Conservation (phyloP, 2,797 vertebrate species). For the Ceryle rudis region DNA sequence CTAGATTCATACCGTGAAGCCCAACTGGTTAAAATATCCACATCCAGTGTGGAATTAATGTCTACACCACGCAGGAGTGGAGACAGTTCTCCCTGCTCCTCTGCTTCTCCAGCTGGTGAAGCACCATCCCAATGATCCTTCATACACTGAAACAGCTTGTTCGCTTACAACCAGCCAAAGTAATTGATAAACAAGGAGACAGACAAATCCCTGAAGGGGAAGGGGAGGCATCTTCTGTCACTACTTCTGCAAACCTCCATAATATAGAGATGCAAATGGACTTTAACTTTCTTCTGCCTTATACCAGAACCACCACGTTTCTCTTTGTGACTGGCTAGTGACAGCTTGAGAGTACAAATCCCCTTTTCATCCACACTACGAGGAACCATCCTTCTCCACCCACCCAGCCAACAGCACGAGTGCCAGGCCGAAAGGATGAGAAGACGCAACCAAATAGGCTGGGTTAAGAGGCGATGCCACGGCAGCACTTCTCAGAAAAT, state of each 20-base stretch:
- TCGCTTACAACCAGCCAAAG: neutral
- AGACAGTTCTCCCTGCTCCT: neutral
- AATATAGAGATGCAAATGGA: neutral
- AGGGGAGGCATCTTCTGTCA: neutral
- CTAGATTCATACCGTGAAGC: neutral
- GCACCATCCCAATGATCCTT: neutral
- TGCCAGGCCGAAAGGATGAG: neutral
- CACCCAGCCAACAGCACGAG: fast-evolving
- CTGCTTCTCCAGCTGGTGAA: neutral
- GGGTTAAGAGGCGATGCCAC: neutral
- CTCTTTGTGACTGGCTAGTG: neutral
- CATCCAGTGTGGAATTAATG: fast-evolving
- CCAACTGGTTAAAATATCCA: neutral
- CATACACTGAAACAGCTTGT: fast-evolving
- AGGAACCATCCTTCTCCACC: neutral
- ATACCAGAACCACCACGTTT: neutral
- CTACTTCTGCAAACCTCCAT: neutral
- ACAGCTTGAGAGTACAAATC: neutral
- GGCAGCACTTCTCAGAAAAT: neutral
- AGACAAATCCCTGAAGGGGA: neutral
- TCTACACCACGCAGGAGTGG: fast-evolving
- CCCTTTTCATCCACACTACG: neutral
- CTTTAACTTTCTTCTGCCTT: neutral
- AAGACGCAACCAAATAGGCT: fast-evolving
- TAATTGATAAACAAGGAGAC: fast-evolving